Evolutionary conservation across 1,140 invertebrate genomes (phyloP), one percentile per base, ranked within the genome.

Genomic region (Agrilus planipennis): DNA sequence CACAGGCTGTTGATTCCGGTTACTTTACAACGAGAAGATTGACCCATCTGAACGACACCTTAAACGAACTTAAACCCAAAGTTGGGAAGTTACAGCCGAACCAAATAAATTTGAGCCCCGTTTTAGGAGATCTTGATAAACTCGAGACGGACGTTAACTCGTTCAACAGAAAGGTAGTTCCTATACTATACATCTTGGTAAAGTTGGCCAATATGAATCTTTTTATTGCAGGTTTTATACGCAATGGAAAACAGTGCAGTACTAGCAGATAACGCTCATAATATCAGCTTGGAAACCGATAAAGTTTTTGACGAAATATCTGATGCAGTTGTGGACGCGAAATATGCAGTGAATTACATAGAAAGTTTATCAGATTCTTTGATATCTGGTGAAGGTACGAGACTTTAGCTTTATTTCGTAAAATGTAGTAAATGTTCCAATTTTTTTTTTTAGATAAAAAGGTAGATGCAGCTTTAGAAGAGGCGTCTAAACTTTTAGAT

Each of bases 21-120:
- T 84, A 82, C 50, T 88, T 86, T 46, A 87, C 86, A 0, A 72
- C 77, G 41, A 79, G 81, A 47, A 71, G 81, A 36, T 60, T 91
- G 1, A 70, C 73, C 19, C 78, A 79, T 46, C 77, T 89, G 42
- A 84, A 88, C 46, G 65, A 82, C 4, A 74, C 78, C 17, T 64
- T 78, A 0, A 61, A 70, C 7, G 61, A 73, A 18, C 54, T 89
- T 0, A 54, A 63, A 47, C 79, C 82, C 0, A 69, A 77, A 42
- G 78, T 89, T 0, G 63, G 69, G 30, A 51, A 68, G 0, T 51
- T 89, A 0, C 75, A 84, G 58, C 74, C 79, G 1, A 72, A 67
- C 6, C 65, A 70, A 19, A 68, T 81, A 1, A 72, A 82, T 46
- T 63, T 84, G 9, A 47, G 63, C 4, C 77, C 80, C 0, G 55